These are phyloP conservation scores for Centropus unirufus DNA, from an alignment of 2,113 vertebrate species.

Conservation along the genomic window DNA sequence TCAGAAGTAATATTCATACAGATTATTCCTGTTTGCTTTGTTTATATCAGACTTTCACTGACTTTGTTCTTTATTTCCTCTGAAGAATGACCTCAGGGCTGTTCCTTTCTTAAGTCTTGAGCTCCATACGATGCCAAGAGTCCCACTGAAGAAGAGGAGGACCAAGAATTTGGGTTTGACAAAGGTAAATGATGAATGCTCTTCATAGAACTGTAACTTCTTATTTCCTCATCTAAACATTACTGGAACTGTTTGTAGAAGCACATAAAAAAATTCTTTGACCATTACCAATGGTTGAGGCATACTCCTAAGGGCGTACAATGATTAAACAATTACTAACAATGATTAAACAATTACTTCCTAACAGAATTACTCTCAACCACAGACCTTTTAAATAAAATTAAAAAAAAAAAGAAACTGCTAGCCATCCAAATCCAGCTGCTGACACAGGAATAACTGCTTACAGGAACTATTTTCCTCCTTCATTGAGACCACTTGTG, in stretches of 20 bases:
- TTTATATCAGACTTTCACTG: not conserved
- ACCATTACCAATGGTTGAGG: not conserved
- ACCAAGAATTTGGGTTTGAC: not conserved
- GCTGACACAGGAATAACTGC: not conserved
- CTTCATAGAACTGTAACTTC: not conserved
- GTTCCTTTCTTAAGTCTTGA: not conserved
- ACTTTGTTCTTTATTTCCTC: not conserved
- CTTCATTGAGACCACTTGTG: not conserved
- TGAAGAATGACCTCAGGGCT: not conserved
- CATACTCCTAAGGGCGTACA: not conserved
- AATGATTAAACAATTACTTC: not conserved
- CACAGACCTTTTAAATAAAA: not conserved
- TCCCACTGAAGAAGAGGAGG: not conserved
- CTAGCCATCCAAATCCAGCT: not conserved
- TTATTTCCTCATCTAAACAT: not conserved
- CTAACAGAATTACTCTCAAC: not conserved
- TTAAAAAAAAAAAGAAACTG: not conserved
- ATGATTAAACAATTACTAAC: not conserved
- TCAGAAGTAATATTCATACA: not conserved
- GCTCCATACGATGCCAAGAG: not conserved
- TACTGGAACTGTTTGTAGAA: not conserved
- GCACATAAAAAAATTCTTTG: not conserved
- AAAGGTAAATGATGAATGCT: not conserved
- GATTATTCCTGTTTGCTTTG: not conserved
- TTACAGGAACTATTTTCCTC: not conserved